Base-by-base conservation (phyloP, 2,113 vertebrate genomes). In the Potamarius usumacintae region DNA sequence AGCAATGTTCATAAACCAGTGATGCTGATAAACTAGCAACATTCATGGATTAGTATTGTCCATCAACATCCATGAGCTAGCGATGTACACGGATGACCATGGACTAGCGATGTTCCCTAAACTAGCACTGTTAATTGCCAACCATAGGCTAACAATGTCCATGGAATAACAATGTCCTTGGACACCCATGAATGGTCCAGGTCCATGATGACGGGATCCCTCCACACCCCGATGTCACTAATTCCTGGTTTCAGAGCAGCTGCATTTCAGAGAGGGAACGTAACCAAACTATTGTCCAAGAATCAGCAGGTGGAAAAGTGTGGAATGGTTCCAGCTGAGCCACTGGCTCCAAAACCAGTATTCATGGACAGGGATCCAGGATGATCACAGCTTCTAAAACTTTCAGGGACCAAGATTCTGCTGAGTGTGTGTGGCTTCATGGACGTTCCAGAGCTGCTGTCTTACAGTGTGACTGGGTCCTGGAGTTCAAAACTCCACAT, bases 401-500 rank as follows among this genome's bases (percentile, higher is more conserved):
- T 10, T 10, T 9, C 20, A 80, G 15, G 17, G 17, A 58, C 8
- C 79, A 57, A 15, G 27, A 22, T 60, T 79, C 55, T 55, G 8
- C 48, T 22, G 42, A 25, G 72, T 27, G 48, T 83, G 5, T 83
- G 25, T 27, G 7, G 42, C 71, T 85, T 77, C 48, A 52, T 12
- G 30, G 58, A 80, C 12, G n/a, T 72, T 48, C 20, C 53, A 65
- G 15, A 11, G 55, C 42, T 80, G 18, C 62, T 80, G 78, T 82
- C 42, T 74, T 83, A 85, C 65, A 72, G 85, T 27, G 12, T 60
- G 18, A 25, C 1, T 42, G n/a, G 67, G 17, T 81, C 81, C 34
- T 63, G 20, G 25, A 85, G 87, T 87, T 90, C 87, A 90, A 91
- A 90, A 57, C 76, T 34, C 58, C 77, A 91, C 72, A 89, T 82